A percentile compares a stretch with the other conserved stretches of the same genome.
These are phyloP conservation scores for Brachystomella parvula DNA, from an alignment of 1,140 invertebrate genomes.

Conservation along the genomic window DNA sequence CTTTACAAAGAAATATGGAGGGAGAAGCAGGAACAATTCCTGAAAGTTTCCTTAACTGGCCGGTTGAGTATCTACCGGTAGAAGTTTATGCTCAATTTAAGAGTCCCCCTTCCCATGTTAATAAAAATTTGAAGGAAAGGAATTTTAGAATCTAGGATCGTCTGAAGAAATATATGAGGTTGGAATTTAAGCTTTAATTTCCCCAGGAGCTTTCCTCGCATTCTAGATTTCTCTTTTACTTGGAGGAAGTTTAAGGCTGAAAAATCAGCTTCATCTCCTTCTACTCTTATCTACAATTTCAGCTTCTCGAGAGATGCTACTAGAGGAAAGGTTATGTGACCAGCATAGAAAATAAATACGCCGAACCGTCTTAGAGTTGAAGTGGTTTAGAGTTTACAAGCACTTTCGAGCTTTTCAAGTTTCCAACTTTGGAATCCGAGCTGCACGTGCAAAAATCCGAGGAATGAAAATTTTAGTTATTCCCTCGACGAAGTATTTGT, in stretches of 20 bases:
- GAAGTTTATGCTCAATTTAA: not conserved
- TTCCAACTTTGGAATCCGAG: too few species aligned
- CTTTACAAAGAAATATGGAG: not conserved
- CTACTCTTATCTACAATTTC: too few species aligned
- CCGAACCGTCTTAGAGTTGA: too few species aligned
- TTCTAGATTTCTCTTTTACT: not conserved
- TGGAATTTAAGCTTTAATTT: not conserved
- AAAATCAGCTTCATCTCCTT: too few species aligned
- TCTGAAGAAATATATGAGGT: not conserved
- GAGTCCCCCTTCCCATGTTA: not conserved
- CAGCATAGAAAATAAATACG: too few species aligned
- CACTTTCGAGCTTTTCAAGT: too few species aligned
- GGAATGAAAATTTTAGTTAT: not conserved
- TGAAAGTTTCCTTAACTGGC: not conserved
- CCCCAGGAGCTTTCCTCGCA: not conserved
- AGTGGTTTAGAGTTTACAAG: too few species aligned
- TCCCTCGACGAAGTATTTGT: not conserved
- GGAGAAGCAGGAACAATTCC: too few species aligned
- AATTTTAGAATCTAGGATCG: not conserved
- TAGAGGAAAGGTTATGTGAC: too few species aligned
- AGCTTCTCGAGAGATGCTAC: too few species aligned
- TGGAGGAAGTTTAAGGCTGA: not conserved
- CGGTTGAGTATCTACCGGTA: not conserved
- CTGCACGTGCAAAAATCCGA: conserved; percentile 22
- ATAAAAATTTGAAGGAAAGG: not conserved